Conservation (phyloP, 2,888 invertebrate genomes). For the Rhingia rostrata region DNA sequence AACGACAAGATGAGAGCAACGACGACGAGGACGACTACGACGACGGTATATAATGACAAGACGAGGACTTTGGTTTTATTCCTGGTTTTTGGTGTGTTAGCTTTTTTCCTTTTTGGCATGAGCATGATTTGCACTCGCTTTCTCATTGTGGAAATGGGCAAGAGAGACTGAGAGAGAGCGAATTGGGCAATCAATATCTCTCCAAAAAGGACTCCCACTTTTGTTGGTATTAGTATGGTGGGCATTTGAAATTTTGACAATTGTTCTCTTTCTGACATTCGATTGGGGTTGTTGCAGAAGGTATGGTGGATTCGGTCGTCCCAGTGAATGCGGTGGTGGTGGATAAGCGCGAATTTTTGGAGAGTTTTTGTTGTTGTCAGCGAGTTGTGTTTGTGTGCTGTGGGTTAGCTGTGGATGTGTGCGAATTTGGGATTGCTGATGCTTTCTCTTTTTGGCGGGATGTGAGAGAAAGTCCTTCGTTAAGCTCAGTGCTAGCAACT, state of each 20-base stretch:
- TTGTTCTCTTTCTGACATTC: constrained; percentile 38
- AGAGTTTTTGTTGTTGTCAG: constrained; percentile 55
- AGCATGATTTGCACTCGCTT: constrained; percentile 54
- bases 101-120: no score
- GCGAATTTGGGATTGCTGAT: neutral
- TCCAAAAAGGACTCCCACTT: constrained; percentile 57
- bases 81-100: constrained; percentile 36
- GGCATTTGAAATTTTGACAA: constrained; percentile 30
- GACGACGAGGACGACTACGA: constrained; percentile 74
- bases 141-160: constrained; percentile 16
- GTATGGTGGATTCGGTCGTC: constrained; percentile 32
- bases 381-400: constrained; percentile 23
- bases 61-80: constrained; percentile 63
- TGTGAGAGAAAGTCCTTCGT: constrained; percentile 49
- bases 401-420: constrained; percentile 12
- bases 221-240: constrained; percentile 8
- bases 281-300: neutral
- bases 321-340: constrained; percentile 1
- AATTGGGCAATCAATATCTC: constrained; percentile 74
- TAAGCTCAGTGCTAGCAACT: constrained; percentile 56
- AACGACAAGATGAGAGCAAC: constrained; percentile 76
- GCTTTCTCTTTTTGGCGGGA: constrained; percentile 8
- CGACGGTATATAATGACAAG: constrained; percentile 76
- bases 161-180: constrained; percentile 55
- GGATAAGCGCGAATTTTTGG: constrained; percentile 56